Conservation (phyloP, 2,797 vertebrate genomes). For the Sebastes jordani region DNA sequence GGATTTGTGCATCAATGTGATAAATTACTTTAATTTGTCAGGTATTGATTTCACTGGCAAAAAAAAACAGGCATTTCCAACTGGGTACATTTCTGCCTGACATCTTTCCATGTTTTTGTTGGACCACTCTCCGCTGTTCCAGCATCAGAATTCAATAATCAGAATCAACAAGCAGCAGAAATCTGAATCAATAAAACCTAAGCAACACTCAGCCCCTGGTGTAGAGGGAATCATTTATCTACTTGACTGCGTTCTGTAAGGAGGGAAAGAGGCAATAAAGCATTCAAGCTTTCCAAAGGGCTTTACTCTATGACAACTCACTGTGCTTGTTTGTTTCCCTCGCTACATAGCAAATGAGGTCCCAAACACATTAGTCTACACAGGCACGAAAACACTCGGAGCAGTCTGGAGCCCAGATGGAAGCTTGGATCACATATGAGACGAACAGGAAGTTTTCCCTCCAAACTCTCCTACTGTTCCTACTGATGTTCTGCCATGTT, state of each 20-base stretch:
- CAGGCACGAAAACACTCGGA: constrained; percentile 47
- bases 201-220: background rate
- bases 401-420: constrained; percentile 79
- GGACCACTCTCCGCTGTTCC: background rate
- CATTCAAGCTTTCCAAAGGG: constrained; percentile 36
- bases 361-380: constrained; percentile 57
- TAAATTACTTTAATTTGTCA: background rate
- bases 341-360: constrained; percentile 61
- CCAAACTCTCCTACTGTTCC: constrained; percentile 50
- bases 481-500: constrained; percentile 22
- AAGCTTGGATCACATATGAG: constrained; percentile 65
- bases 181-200: constrained; percentile 15
- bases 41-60: background rate
- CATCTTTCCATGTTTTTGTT: background rate
- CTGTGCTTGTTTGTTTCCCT: constrained; percentile 66
- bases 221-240: constrained; percentile 28
- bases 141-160: background rate
- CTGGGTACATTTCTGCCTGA: background rate
- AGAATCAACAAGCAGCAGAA: background rate
- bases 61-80: background rate
- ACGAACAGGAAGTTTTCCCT: constrained; percentile 62
- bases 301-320: constrained; percentile 36
- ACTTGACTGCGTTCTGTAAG: constrained; percentile 30
- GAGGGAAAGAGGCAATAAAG: constrained; percentile 35
- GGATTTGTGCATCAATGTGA: background rate